Evolutionary conservation across 2,888 invertebrate species (phyloP), one percentile per base, ranked within the genome.

Genomic region (Drosophila anomalipes): DNA sequence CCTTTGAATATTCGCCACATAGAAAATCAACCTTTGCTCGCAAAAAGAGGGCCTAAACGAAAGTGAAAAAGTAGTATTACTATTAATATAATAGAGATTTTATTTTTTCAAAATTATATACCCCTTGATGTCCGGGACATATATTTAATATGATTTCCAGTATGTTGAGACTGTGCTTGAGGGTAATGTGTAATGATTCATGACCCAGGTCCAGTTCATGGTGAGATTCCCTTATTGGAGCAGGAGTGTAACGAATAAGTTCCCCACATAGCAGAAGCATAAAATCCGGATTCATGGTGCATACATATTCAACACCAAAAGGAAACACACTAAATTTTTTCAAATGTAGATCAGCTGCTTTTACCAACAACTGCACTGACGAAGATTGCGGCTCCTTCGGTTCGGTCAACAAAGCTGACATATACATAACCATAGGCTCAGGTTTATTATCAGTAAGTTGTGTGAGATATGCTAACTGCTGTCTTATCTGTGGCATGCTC

Each of bases 401-500:
- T 62, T 94, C 94, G 0, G 94, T 93, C 1, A 97, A 96, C 33
- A 81, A 64, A 10, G 79, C 77, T 16, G 95, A 95, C 91, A 97
- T 94, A 72, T 96, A 95, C 49, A 96, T 94, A 5, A 97, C 91
- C 52, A 97, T 94, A 35, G 97, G 96, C 26, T 96, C 94, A 7
- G 74, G 77, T 22, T 81, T 84, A 59, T 74, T 47, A 14, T 95
- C 96, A 93, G 97, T 96, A 30, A 97, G 94, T 93, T 98, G 97
- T 91, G 96, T 95, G 2, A 99, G 94, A 86, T 98, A 96, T 83
- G 98, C 97, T 41, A 99, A 94, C 93, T 99, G 98, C 84, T 98
- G 97, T 14, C 95, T 95, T 0, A 97, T 96, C 88, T 97, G 95
- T 44, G 96, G 96, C 5, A 32, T 69, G 26, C 70, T 59, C 33